Conservation (phyloP, 1,140 invertebrate species). For the Apocrypta bakeri region DNA sequence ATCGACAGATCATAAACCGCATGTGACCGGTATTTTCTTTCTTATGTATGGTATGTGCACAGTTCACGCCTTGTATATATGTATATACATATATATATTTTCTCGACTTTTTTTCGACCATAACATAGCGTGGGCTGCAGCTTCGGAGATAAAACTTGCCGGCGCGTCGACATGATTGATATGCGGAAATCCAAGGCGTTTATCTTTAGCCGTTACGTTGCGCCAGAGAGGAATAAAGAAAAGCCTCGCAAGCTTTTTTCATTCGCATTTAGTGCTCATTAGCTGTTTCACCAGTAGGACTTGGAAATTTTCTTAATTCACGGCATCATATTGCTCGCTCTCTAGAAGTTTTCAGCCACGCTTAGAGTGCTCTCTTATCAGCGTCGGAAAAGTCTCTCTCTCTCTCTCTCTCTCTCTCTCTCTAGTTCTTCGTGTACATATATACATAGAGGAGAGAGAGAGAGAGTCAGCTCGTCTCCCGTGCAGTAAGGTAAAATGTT, state of each 20-base stretch:
- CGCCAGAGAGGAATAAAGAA: not conserved
- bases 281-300: not conserved
- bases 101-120: too few relatives aligned
- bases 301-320: constrained; percentile 30
- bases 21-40: too few relatives aligned
- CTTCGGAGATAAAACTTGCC: constrained; percentile 30
- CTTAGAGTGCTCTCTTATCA: not conserved
- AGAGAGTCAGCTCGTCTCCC: constrained; percentile 13
- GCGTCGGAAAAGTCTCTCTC: not conserved
- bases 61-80: not conserved
- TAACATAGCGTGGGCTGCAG: too few relatives aligned
- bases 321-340: not conserved
- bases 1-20: too few relatives aligned
- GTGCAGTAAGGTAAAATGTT: constrained; percentile 30
- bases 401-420: not conserved
- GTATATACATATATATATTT: too few relatives aligned
- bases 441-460: not conserved
- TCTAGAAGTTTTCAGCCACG: not conserved
- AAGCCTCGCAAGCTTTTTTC: constrained; percentile 8
- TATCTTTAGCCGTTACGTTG: constrained; percentile 25
- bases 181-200: constrained; percentile 45
- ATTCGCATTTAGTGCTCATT: constrained; percentile 28
- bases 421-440: not conserved
- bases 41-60: too few relatives aligned
- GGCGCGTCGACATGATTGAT: constrained; percentile 42